A percentile compares a stretch with the other conserved stretches of the same genome.
Conservation (phyloP, 2,113 vertebrate genomes). For the Cisticola juncidis region DNA sequence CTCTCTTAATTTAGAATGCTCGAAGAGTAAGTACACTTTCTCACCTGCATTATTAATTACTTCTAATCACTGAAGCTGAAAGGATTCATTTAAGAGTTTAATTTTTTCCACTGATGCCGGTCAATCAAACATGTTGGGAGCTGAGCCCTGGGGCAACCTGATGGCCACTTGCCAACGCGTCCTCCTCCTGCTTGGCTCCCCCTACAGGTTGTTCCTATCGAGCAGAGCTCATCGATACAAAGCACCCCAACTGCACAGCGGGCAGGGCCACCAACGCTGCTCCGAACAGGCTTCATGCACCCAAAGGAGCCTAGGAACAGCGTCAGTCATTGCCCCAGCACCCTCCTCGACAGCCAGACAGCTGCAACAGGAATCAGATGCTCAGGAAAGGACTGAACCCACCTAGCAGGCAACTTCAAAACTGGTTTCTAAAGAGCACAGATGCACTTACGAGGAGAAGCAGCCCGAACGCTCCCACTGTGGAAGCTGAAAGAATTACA, state of each 20-base stretch:
- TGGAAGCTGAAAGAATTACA: neutral
- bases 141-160: neutral
- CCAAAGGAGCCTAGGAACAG: neutral
- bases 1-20: constrained; percentile 28
- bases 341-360: neutral
- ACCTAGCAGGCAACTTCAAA: neutral
- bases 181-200: neutral
- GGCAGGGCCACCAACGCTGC: neutral
- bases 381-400: neutral
- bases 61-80: constrained; percentile 14
- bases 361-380: neutral
- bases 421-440: neutral
- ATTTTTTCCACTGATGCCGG: neutral
- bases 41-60: constrained; percentile 51
- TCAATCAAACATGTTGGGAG: neutral
- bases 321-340: neutral
- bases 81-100: constrained; percentile 39
- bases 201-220: neutral
- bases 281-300: neutral
- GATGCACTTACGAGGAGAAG: neutral
- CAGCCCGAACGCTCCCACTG: neutral
- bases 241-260: neutral
- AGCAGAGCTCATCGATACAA: neutral
- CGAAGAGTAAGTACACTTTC: neutral
- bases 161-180: neutral